Conservation (phyloP, 2,888 invertebrate species). For the Glomeris marginata region DNA sequence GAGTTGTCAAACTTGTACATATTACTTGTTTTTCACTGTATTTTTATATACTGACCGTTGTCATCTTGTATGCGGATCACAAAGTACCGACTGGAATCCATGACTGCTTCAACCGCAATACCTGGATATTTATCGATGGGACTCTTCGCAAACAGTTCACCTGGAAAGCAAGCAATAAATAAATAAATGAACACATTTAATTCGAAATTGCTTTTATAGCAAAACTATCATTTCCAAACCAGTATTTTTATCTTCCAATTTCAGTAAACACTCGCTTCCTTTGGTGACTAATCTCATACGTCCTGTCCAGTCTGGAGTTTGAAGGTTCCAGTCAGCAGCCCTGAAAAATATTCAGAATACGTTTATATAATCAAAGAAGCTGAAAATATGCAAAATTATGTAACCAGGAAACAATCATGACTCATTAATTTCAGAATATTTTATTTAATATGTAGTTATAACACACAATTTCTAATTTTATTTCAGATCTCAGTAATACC, state of each 20-base stretch:
- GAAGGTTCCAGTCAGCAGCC: conserved; percentile 98
- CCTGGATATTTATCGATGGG: conserved; percentile 94
- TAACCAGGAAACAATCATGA: no score
- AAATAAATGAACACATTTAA: not conserved
- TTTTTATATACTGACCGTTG: conserved; percentile 45
- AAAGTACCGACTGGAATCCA: conserved; percentile 95
- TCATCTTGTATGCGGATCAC: conserved; percentile 90
- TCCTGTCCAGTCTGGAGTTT: conserved; percentile 97
- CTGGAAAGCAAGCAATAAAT: conserved; percentile 21
- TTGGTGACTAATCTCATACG: conserved; percentile 82
- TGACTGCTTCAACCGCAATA: conserved; percentile 83
- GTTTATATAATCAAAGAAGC: no score
- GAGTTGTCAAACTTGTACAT: not conserved
- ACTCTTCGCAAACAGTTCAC: conserved; percentile 84
- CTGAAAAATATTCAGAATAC: conserved; percentile 40
- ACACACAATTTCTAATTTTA: no score
- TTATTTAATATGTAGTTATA: no score
- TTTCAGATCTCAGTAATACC: no score
- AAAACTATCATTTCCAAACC: conserved; percentile 38
- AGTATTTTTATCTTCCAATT: conserved; percentile 84
- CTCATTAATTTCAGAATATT: no score
- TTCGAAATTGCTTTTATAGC: not conserved
- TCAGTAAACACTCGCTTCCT: conserved; percentile 71
- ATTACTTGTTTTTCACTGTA: not conserved
- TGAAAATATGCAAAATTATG: no score